These are phyloP conservation scores for Xiphydria camelus DNA, from an alignment of 2,888 invertebrate species.

Conservation along the genomic window DNA sequence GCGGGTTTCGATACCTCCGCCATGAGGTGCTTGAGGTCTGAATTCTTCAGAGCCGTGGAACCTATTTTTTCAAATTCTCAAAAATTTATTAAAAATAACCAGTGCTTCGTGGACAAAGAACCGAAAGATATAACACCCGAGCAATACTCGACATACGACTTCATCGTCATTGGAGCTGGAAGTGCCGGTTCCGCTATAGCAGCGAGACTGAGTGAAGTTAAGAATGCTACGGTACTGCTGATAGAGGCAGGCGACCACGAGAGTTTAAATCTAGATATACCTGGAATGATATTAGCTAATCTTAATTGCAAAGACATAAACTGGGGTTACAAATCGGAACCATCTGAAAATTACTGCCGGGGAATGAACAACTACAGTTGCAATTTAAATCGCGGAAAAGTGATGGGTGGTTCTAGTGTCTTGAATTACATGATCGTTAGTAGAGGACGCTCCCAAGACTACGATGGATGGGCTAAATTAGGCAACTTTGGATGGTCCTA, in stretches of 20 bases:
- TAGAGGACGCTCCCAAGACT: too few relatives aligned
- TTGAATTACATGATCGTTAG: too few relatives aligned
- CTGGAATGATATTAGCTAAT: constrained; percentile 71
- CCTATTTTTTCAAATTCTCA: too few relatives aligned
- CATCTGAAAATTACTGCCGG: constrained; percentile 72
- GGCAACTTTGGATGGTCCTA: constrained; percentile 78
- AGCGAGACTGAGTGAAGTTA: constrained; percentile 72
- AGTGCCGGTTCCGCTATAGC: constrained; percentile 77
- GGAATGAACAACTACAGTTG: constrained; percentile 55
- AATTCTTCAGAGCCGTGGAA: too few relatives aligned
- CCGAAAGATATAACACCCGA: constrained; percentile 60
- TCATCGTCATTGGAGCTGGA: constrained; percentile 74
- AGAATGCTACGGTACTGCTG: constrained; percentile 69
- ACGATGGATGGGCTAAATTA: constrained; percentile 74
- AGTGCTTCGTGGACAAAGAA: constrained; percentile 60
- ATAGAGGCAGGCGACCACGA: constrained; percentile 74
- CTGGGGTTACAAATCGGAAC: constrained; percentile 81
- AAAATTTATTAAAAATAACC: too few relatives aligned
- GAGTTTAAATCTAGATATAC: constrained; percentile 75
- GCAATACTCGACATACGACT: constrained; percentile 69
- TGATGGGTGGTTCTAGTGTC: too few relatives aligned
- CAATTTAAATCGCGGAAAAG: constrained; percentile 62
- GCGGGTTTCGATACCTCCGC: too few relatives aligned
- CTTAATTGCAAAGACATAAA: constrained; percentile 71
- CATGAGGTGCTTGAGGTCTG: too few relatives aligned